These are phyloP conservation scores for Achlya flavicornis DNA, from an alignment of 2,888 invertebrate species.

Conservation along the genomic window DNA sequence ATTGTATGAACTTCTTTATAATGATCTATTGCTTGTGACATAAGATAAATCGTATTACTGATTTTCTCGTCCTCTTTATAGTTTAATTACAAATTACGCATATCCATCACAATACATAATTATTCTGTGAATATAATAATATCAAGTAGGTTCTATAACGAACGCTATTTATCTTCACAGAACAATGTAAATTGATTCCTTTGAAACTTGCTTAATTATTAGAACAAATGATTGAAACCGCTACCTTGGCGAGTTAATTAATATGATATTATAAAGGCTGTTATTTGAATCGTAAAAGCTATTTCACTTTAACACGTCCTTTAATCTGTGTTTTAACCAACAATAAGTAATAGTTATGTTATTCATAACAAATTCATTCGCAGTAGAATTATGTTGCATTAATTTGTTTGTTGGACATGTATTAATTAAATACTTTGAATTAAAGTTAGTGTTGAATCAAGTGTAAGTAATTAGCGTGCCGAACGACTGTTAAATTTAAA, in stretches of 20 bases:
- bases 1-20: no score
- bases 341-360: neutral
- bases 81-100: no score
- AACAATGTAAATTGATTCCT: conserved; percentile 4
- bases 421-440: no score
- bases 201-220: conserved; percentile 9
- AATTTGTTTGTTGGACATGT: neutral
- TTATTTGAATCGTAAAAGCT: neutral
- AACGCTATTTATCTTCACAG: conserved; percentile 4
- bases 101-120: neutral
- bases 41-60: no score
- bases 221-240: conserved; percentile 1
- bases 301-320: conserved; percentile 6
- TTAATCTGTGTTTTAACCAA: no score
- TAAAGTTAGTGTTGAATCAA: no score
- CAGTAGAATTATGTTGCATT: neutral
- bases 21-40: no score
- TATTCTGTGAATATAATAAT: neutral
- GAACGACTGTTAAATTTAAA: no score
- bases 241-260: neutral
- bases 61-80: no score
- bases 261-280: neutral
- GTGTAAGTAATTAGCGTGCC: no score
- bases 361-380: neutral
- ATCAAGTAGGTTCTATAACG: neutral